These are phyloP conservation scores for Noctua janthe DNA, from an alignment of 2,888 invertebrate genomes.

Conservation along the genomic window DNA sequence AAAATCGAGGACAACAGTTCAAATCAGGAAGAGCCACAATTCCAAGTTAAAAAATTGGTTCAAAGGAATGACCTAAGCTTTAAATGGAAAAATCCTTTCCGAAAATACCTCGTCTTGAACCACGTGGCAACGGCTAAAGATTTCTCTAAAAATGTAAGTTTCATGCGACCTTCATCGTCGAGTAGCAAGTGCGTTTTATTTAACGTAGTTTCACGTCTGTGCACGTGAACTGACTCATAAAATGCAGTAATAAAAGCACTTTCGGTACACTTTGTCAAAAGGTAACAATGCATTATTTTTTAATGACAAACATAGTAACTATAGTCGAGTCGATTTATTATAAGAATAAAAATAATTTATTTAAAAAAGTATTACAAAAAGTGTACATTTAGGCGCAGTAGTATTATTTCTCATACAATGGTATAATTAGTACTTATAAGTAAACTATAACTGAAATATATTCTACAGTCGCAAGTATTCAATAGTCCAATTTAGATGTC, in stretches of 20 bases:
- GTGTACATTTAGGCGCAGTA: no score
- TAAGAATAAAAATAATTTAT: no score
- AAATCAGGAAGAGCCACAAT: not conserved
- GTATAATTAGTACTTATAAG: no score
- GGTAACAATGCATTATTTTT: not conserved
- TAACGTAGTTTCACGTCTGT: constrained; percentile 13
- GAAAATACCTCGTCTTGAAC: not conserved
- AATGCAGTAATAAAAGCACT: constrained; percentile 37
- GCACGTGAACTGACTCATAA: constrained; percentile 43
- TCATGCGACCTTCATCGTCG: constrained; percentile 27
- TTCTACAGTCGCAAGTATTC: no score
- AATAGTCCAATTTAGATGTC: no score
- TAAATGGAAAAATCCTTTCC: not conserved
- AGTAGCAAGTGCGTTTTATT: constrained; percentile 21
- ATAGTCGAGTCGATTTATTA: no score
- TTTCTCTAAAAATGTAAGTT: constrained; percentile 9
- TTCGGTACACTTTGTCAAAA: constrained; percentile 19
- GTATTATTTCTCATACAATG: no score
- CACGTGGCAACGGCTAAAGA: not conserved
- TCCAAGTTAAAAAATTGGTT: not conserved
- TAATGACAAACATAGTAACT: not conserved
- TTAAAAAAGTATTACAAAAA: no score
- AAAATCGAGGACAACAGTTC: not conserved
- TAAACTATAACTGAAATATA: no score
- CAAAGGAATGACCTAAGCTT: not conserved